phyloP scores from a whole-genome alignment of 2,797 vertebrate species.

The Pipistrellus pygmaeus region DNA sequence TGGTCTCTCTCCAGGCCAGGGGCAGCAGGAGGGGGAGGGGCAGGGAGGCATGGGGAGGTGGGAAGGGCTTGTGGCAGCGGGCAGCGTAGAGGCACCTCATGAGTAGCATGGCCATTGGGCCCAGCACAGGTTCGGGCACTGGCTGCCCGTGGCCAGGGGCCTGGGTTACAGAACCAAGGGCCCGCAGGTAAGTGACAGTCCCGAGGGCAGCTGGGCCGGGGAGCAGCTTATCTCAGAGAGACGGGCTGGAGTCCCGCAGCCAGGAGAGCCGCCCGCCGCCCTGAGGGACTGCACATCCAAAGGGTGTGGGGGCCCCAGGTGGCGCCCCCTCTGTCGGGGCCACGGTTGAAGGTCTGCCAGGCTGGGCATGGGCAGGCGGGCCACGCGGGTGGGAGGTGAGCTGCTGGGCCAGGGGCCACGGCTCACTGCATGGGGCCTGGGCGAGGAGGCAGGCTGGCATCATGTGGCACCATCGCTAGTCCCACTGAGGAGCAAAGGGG shows the following conservation, averaged over 20 bases:
- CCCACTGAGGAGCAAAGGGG: neutral
- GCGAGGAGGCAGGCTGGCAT: neutral
- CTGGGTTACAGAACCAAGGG: neutral
- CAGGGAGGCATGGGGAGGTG: too few species aligned
- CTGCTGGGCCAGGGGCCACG: neutral
- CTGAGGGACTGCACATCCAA: neutral
- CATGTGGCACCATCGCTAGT: rapidly evolving
- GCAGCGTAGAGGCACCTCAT: neutral
- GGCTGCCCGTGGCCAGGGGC: neutral
- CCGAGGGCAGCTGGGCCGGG: neutral
- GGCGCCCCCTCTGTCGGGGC: neutral
- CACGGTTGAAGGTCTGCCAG: neutral
- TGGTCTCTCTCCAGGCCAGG: neutral
- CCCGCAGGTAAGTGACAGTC: neutral
- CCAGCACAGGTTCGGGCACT: neutral
- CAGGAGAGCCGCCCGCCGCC: neutral
- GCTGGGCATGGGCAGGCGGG: neutral
- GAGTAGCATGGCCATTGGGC: neutral
- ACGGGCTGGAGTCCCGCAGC: neutral
- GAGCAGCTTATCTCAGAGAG: neutral
- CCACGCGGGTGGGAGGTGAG: rapidly evolving
- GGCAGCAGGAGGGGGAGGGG: neutral
- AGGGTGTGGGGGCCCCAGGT: neutral
- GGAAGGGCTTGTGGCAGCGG: too few species aligned
- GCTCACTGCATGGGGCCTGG: rapidly evolving